phyloP scores from a whole-genome alignment of 2,113 vertebrate genomes.

The Ursus arctos region DNA sequence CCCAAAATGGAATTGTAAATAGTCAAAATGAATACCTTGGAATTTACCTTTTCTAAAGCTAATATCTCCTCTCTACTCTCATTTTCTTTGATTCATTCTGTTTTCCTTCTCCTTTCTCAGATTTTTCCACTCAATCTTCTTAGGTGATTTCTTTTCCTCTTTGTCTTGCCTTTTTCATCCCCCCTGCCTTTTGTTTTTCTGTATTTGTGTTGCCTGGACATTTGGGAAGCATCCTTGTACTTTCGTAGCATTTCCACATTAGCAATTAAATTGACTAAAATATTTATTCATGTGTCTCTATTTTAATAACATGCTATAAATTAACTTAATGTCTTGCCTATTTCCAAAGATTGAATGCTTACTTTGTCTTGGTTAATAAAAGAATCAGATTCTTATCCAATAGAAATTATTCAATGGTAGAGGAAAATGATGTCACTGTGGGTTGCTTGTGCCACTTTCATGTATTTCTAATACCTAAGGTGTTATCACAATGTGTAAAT shows the following conservation, averaged over 20 bases:
- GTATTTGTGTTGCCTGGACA: not conserved
- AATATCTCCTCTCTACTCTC: not conserved
- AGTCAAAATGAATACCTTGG: not conserved
- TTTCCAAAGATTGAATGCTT: conserved; percentile 9
- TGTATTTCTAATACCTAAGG: not conserved
- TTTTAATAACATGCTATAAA: conserved; percentile 34
- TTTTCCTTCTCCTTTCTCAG: not conserved
- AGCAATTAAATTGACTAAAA: conserved; percentile 38
- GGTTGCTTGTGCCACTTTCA: not conserved
- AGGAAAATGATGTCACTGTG: not conserved
- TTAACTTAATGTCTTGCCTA: not conserved
- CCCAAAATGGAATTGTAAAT: not conserved
- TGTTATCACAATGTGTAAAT: not conserved
- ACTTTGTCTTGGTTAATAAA: not conserved
- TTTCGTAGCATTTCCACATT: not conserved
- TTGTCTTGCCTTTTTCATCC: not conserved
- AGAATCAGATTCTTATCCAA: not conserved
- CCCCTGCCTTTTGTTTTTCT: not conserved
- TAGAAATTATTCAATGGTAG: not conserved
- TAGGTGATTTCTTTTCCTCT: not conserved
- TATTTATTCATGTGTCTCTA: conserved; percentile 24
- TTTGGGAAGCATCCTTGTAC: not conserved
- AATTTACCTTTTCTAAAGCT: conserved; percentile 2
- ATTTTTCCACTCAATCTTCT: not conserved
- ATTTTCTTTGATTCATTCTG: not conserved